These are phyloP conservation scores for Metopia argyrocephala DNA, from an alignment of 2,888 invertebrate genomes.

Conservation along the genomic window DNA sequence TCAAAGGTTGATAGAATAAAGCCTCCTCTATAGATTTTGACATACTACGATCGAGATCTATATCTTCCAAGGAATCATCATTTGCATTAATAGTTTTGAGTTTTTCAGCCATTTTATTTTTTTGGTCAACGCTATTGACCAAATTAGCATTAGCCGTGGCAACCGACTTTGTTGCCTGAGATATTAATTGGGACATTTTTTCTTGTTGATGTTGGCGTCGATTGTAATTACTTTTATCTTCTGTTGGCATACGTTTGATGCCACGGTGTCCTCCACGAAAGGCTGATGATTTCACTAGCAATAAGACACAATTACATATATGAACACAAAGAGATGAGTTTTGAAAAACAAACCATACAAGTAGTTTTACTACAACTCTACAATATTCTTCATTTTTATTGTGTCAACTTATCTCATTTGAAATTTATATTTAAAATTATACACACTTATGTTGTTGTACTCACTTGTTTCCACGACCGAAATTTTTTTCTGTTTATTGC, in stretches of 20 bases:
- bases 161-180: slow-evolving; percentile 30
- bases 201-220: slow-evolving; percentile 68
- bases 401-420: slow-evolving; percentile 47
- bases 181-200: slow-evolving; percentile 63
- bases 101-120: slow-evolving; percentile 33
- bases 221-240: slow-evolving; percentile 67
- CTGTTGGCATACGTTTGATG: slow-evolving; percentile 73
- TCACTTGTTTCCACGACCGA: slow-evolving; percentile 54
- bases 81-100: slow-evolving; percentile 36
- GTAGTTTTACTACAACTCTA: not conserved
- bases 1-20: slow-evolving; percentile 71
- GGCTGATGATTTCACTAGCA: slow-evolving; percentile 74
- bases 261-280: slow-evolving; percentile 77
- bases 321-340: slow-evolving; percentile 22
- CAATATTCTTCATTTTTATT: not conserved
- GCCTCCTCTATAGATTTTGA: slow-evolving; percentile 76
- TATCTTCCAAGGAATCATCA: slow-evolving; percentile 67
- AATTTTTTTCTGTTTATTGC: slow-evolving; percentile 67
- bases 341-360: slow-evolving; percentile 20
- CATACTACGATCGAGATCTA: slow-evolving; percentile 71
- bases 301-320: slow-evolving; percentile 38
- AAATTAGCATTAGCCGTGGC: slow-evolving; percentile 36
- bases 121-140: slow-evolving; percentile 1
- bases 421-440: slow-evolving; percentile 8
- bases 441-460: slow-evolving; percentile 29